Percentiles rank a stretch among this genome's conserved stretches.
phyloP scores from a whole-genome alignment of 1,140 invertebrate genomes.

The Heliconius hewitsoni region DNA sequence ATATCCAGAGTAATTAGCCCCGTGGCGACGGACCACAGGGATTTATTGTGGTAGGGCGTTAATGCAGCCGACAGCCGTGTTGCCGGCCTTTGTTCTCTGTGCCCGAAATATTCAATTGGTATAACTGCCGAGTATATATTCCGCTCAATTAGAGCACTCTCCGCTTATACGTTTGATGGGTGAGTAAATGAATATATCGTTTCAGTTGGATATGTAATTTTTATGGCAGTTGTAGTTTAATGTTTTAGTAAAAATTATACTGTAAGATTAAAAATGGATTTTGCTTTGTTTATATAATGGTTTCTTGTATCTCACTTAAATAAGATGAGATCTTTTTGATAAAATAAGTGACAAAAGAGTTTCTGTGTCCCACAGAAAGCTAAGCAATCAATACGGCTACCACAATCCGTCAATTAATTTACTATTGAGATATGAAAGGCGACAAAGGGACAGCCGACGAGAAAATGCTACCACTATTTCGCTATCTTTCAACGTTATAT shows the following conservation, averaged over 20 bases:
- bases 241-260: background rate
- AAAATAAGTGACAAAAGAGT: constrained; percentile 68
- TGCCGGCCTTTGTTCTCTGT: constrained; percentile 74
- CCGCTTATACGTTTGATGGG: background rate
- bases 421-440: constrained; percentile 70
- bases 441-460: constrained; percentile 65
- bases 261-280: background rate
- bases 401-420: constrained; percentile 79
- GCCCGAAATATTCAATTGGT: constrained; percentile 72
- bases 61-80: constrained; percentile 75
- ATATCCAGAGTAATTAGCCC: constrained; percentile 80
- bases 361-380: constrained; percentile 67
- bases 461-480: constrained; percentile 62
- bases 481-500: constrained; percentile 35
- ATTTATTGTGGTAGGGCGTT: constrained; percentile 79
- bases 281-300: background rate
- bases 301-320: constrained; percentile 30
- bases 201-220: background rate
- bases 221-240: background rate
- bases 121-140: constrained; percentile 41
- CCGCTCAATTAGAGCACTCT: constrained; percentile 28
- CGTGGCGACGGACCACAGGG: constrained; percentile 74
- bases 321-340: constrained; percentile 52
- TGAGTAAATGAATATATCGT: background rate
- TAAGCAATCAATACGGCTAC: constrained; percentile 66